phyloP scores from a whole-genome alignment of 2,888 invertebrate species.

The Hecatera dysodea region DNA sequence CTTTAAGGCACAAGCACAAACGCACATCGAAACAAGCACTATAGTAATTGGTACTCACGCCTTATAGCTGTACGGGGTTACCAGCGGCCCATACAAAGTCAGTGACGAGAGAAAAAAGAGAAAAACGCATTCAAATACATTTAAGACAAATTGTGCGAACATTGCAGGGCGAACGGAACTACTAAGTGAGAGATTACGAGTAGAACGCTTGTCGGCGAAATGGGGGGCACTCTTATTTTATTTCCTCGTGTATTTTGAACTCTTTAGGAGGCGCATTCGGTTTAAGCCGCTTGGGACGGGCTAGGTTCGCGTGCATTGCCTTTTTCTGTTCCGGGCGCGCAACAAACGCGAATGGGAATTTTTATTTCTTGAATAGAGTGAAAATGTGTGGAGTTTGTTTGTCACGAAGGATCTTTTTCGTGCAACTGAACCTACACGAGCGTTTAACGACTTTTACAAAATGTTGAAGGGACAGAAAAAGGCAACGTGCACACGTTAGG shows the following conservation, averaged over 20 bases:
- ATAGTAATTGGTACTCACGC: slow-evolving; percentile 93
- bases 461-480: slow-evolving; percentile 73
- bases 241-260: slow-evolving; percentile 88
- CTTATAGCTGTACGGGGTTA: slow-evolving; percentile 92
- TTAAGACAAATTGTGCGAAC: slow-evolving; percentile 91
- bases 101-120: slow-evolving; percentile 92
- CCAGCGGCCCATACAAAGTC: slow-evolving; percentile 93
- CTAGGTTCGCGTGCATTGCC: slow-evolving; percentile 84
- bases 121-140: slow-evolving; percentile 92
- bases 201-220: slow-evolving; percentile 89
- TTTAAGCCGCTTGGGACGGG: slow-evolving; percentile 87
- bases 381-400: slow-evolving; percentile 66
- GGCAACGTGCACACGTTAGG: slow-evolving; percentile 72
- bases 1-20: slow-evolving; percentile 90
- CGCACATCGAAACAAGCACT: slow-evolving; percentile 90
- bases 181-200: slow-evolving; percentile 91
- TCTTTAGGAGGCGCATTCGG: slow-evolving; percentile 86
- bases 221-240: slow-evolving; percentile 86
- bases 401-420: slow-evolving; percentile 57
- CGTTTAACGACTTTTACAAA: slow-evolving; percentile 49
- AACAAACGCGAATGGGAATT: slow-evolving; percentile 73
- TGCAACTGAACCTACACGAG: slow-evolving; percentile 57
- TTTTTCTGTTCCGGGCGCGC: slow-evolving; percentile 81
- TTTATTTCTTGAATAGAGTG: slow-evolving; percentile 74
- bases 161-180: slow-evolving; percentile 91